Evolutionary conservation across 2,113 vertebrate species (phyloP).

Genomic region (Bos javanicus): DNA sequence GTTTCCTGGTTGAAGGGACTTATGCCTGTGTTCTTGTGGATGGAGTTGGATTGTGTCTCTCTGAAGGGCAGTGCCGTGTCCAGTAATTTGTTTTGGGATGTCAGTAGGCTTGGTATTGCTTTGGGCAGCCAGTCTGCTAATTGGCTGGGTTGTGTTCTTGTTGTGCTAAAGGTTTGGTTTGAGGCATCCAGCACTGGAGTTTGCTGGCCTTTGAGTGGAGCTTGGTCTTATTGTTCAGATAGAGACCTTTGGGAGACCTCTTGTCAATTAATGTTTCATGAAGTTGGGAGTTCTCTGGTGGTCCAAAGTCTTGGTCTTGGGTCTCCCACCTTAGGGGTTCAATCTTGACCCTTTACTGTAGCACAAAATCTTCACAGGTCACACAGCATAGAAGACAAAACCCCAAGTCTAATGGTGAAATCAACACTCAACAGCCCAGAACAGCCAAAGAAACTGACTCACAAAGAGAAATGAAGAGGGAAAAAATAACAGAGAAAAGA

Average conservation of each 20-base stretch:
- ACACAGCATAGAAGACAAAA: neutral
- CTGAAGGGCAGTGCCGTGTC: neutral
- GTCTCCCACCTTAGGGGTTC: neutral
- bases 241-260: neutral
- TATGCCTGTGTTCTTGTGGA: neutral
- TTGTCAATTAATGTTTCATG: neutral
- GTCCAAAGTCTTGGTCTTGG: neutral
- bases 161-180: neutral
- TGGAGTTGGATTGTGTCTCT: neutral
- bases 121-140: neutral
- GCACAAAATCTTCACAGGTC: neutral
- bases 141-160: neutral
- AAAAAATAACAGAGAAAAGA: neutral
- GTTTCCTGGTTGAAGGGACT: neutral
- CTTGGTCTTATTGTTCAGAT: neutral
- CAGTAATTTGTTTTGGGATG: neutral
- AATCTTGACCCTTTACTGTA: neutral
- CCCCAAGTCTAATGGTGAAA: neutral
- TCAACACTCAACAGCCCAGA: neutral
- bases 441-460: neutral
- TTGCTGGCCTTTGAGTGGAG: neutral
- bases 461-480: neutral
- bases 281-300: neutral
- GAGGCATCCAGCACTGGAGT: neutral
- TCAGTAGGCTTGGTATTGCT: neutral